These are phyloP conservation scores for Pangasius djambal DNA, from an alignment of 2,797 vertebrate genomes.

Conservation along the genomic window DNA sequence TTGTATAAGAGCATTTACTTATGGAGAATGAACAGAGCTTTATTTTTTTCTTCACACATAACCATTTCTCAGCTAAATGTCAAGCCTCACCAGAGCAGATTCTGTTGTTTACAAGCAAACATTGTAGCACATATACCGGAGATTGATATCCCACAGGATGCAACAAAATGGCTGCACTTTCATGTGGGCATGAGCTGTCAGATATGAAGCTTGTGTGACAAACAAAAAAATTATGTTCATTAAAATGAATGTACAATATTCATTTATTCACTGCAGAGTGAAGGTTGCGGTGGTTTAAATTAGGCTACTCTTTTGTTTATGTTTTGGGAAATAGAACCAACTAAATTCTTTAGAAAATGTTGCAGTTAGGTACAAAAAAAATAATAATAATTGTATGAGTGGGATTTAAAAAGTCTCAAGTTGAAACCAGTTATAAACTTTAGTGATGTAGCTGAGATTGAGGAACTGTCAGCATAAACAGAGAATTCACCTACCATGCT, in stretches of 20 bases:
- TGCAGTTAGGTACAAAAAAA: neutral
- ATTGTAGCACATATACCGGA: no score
- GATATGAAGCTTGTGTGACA: neutral
- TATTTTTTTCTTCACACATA: neutral
- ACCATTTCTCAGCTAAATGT: neutral
- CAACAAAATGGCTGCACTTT: no score
- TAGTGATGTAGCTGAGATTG: neutral
- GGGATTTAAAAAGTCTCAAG: neutral
- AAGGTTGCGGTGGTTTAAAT: neutral
- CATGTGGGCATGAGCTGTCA: neutral
- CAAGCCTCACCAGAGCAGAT: neutral
- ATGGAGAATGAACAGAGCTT: neutral
- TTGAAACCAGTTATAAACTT: neutral
- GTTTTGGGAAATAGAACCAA: neutral
- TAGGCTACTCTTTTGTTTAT: no score
- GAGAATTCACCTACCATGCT: neutral
- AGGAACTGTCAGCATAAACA: neutral
- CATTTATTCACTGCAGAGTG: neutral
- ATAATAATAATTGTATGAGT: neutral
- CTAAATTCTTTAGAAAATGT: neutral
- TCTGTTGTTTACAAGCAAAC: neutral
- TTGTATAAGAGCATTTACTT: slow-evolving; percentile 32
- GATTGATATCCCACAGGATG: no score
- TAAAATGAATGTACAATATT: neutral
- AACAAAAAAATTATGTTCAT: no score